phyloP scores from a whole-genome alignment of 1,140 invertebrate genomes.

The Brachionus manjavacas region DNA sequence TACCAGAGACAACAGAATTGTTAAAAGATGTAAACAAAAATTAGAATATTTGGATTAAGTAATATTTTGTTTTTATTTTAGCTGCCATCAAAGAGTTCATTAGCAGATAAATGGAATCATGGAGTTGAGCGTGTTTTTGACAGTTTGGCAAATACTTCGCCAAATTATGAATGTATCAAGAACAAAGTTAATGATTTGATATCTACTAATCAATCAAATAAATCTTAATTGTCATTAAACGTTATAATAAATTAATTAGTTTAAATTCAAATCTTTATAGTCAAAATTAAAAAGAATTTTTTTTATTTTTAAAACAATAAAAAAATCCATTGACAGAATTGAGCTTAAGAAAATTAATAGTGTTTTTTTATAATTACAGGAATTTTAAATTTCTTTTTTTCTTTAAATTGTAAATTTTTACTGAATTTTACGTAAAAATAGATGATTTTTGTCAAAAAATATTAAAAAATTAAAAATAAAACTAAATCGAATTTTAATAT shows the following conservation, averaged over 20 bases:
- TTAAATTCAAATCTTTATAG: not conserved
- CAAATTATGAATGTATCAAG: not conserved
- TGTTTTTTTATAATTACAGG: no score
- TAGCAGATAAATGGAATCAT: constrained; percentile 25
- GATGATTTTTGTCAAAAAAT: no score
- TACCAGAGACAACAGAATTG: constrained; percentile 19
- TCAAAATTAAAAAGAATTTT: not conserved
- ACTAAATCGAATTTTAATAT: no score
- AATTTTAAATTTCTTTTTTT: no score
- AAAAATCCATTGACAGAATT: not conserved
- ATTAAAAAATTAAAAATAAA: no score
- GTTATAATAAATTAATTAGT: no score
- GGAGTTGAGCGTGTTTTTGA: constrained; percentile 10
- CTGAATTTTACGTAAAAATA: no score
- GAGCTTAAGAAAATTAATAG: not conserved
- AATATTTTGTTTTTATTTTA: not conserved
- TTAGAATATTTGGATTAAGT: not conserved
- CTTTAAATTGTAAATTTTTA: no score
- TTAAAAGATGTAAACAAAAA: constrained; percentile 17
- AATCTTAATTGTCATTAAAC: not conserved
- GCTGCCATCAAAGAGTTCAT: constrained; percentile 10
- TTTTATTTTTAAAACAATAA: no score
- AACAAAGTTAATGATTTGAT: not conserved
- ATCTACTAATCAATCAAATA: not conserved
- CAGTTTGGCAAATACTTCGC: not conserved